Evolutionary conservation across 2,888 invertebrate genomes (phyloP), one percentile per base, ranked within the genome.

Genomic region (Acrocyrtus sp.): DNA sequence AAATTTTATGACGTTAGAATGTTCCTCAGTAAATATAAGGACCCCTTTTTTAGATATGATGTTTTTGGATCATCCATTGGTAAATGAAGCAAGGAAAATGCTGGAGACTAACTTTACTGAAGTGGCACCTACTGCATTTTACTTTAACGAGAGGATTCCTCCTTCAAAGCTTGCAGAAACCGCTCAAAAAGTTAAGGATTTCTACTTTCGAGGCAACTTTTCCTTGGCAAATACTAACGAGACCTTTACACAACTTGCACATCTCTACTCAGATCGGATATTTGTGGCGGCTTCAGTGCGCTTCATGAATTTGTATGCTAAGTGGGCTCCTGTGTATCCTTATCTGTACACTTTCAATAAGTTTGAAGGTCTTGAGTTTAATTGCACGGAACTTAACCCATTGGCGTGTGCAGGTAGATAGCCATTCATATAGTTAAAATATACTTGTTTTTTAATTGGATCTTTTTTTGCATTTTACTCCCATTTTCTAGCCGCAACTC

Each of bases 321-420:
- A 61, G 19, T 56, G 24, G 15, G 51, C 63, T 8, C 72, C 63
- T 0, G 53, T 58, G 4, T 72, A 57, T 17, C 72, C 72, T 3
- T 72, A 72, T 17, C 19, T 72, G 5, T 72, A 72, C 39, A 72
- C 72, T 8, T 72, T 65, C 19, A 65, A 72, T n/a, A 54, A 65
- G 54, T 53, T 54, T n/a, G n/a, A n/a, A n/a, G n/a, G n/a, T n/a
- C n/a, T n/a, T n/a, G n/a, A n/a, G n/a, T 6, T 10, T 39, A 39
- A 15, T 12, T 10, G 15, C 12, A 10, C 12, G 39, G 6, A 39
- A 39, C n/a, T 39, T 39, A 39, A 39, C 6, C 12, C 12, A 39
- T 12, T 10, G 6, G 39, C 39, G 6, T 39, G 6, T 10, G 6
- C 39, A 39, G 8, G 15, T 10, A 39, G 15, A 39, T 10, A 39